These are phyloP conservation scores for Octonoba sinensis DNA, from an alignment of 2,888 invertebrate species.

Conservation along the genomic window DNA sequence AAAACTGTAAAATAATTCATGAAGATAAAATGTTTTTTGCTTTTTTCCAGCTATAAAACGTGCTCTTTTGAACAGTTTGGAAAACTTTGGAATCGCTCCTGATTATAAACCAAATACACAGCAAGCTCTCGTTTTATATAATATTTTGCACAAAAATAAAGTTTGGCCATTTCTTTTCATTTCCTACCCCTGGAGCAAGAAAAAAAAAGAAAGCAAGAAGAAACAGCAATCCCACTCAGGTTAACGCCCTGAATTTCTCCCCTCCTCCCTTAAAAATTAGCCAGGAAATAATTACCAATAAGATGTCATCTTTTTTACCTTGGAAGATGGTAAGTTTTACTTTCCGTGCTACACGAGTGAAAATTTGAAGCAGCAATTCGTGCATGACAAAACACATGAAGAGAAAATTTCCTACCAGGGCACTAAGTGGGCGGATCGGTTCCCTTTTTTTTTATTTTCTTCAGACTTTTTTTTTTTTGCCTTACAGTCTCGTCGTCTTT, in stretches of 20 bases:
- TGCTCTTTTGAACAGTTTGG: no score
- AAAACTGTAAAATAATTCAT: no score
- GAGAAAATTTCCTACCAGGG: slow-evolving; percentile 46
- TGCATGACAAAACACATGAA: slow-evolving; percentile 62
- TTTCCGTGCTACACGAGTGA: no score
- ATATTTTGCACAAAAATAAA: no score
- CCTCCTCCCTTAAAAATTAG: slow-evolving; percentile 42
- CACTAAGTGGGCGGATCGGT: slow-evolving; percentile 33
- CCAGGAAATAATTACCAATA: slow-evolving; percentile 48
- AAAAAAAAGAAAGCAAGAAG: slow-evolving; percentile 12
- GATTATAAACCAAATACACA: no score
- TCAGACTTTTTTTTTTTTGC: slow-evolving; percentile 25
- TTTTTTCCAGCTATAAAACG: no score
- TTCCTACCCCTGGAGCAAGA: neutral
- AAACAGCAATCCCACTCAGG: slow-evolving; percentile 11
- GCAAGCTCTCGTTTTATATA: no score
- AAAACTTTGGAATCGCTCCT: no score
- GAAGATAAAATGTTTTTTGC: no score
- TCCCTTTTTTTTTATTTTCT: slow-evolving; percentile 20
- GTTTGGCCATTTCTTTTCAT: no score
- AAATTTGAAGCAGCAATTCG: slow-evolving; percentile 8
- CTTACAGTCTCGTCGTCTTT: slow-evolving; percentile 44
- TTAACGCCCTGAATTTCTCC: slow-evolving; percentile 36
- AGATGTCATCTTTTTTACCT: slow-evolving; percentile 1
- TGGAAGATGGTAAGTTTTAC: no score